phyloP scores from a whole-genome alignment of 1,140 invertebrate genomes.

The Euura saliciscinereae region DNA sequence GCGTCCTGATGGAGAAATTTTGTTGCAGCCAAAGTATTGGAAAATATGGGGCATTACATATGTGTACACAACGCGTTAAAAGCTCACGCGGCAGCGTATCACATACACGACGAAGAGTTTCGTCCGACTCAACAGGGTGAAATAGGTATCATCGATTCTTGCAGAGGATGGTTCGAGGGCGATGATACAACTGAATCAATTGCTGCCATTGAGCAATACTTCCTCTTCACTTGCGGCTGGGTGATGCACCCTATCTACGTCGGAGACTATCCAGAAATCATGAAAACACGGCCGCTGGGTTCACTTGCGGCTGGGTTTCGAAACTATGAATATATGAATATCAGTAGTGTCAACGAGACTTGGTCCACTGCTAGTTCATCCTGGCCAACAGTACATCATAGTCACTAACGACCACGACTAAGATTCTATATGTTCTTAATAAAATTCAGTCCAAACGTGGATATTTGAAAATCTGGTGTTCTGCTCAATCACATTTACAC shows the following conservation, averaged over 20 bases:
- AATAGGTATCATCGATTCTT: conserved; percentile 37
- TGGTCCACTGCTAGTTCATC: conserved; percentile 12
- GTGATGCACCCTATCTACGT: conserved; percentile 67
- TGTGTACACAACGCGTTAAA: conserved; percentile 62
- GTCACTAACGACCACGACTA: too few species aligned
- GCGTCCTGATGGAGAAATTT: too few species aligned
- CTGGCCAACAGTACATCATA: background rate
- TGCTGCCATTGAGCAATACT: conserved; percentile 29
- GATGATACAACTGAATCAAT: conserved; percentile 21
- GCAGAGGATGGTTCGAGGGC: conserved; percentile 26
- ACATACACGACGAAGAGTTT: conserved; percentile 68
- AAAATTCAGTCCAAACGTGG: too few species aligned
- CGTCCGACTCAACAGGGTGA: conserved; percentile 63
- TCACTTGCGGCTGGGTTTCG: too few species aligned
- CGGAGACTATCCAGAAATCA: conserved; percentile 67
- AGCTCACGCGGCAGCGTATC: conserved; percentile 59
- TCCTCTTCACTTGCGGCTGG: conserved; percentile 65
- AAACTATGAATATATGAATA: background rate
- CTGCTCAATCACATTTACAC: too few species aligned
- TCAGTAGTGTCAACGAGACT: background rate
- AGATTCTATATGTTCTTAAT: too few species aligned
- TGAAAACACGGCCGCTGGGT: conserved; percentile 61
- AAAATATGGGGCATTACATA: conserved; percentile 45
- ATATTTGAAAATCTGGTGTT: too few species aligned
- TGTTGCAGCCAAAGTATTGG: background rate